A percentile compares a stretch with the other conserved stretches of the same genome.
These are phyloP conservation scores for Protula sp. DNA, from an alignment of 2,888 invertebrate species.

Conservation along the genomic window DNA sequence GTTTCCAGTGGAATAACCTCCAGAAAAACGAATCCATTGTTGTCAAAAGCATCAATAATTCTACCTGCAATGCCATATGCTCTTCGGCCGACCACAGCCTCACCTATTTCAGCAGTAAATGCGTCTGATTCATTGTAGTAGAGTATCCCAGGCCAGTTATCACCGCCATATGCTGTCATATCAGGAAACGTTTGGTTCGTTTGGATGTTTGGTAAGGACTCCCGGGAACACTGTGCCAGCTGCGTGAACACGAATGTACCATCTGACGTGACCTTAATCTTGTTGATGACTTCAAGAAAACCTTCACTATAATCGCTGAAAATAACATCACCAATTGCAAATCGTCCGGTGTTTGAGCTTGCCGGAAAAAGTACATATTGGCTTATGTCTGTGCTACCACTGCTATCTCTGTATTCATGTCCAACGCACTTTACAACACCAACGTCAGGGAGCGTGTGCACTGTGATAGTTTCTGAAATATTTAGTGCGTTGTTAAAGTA, in stretches of 20 bases:
- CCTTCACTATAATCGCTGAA: neutral
- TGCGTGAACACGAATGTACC: neutral
- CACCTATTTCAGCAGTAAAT: neutral
- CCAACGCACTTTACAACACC: too few relatives aligned
- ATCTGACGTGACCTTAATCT: neutral
- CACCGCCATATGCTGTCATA: neutral
- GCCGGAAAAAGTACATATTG: too few relatives aligned
- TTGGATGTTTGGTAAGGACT: neutral
- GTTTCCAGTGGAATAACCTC: too few relatives aligned
- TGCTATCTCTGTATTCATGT: neutral
- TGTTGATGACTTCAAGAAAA: neutral
- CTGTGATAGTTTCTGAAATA: too few relatives aligned
- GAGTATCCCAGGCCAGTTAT: constrained; percentile 1
- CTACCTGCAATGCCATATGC: neutral
- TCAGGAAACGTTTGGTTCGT: neutral
- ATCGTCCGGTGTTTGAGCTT: neutral
- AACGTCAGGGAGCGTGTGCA: too few relatives aligned
- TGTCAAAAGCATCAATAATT: neutral
- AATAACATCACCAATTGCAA: neutral
- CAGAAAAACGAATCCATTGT: neutral
- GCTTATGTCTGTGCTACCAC: too few relatives aligned
- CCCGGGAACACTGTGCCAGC: neutral
- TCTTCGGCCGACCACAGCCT: neutral
- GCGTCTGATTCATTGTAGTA: neutral
- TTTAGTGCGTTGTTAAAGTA: too few relatives aligned